phyloP scores from a whole-genome alignment of 2,797 vertebrate genomes.

The Lepilemur ruficaudatus region DNA sequence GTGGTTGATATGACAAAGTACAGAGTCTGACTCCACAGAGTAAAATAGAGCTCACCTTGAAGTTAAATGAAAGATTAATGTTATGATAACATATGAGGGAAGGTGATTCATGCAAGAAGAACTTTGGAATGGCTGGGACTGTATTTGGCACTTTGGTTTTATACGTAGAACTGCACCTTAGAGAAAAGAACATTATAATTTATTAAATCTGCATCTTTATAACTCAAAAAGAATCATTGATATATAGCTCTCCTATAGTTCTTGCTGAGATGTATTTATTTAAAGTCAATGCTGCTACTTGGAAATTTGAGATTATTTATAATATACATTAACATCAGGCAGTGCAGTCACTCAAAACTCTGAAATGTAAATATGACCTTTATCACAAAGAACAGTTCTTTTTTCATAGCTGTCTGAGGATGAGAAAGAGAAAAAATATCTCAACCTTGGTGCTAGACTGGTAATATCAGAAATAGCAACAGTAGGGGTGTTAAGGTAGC shows the following conservation, averaged over 20 bases:
- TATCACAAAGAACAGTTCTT: slow-evolving; percentile 2
- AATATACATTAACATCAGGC: neutral
- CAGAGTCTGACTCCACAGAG: neutral
- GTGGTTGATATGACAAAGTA: neutral
- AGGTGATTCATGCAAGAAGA: neutral
- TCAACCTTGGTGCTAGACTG: neutral
- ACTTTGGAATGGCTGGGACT: neutral
- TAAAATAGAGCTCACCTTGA: neutral
- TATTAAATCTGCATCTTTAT: neutral
- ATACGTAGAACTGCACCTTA: neutral
- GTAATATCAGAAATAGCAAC: neutral
- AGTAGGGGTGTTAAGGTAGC: neutral
- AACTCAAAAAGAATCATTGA: neutral
- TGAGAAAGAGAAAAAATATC: neutral
- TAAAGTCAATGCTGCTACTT: neutral
- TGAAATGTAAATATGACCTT: slow-evolving; percentile 45
- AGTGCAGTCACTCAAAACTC: neutral
- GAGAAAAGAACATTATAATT: neutral
- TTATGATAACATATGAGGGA: neutral
- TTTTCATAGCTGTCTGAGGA: neutral
- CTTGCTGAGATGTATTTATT: neutral
- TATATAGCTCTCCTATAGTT: neutral
- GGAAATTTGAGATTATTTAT: neutral
- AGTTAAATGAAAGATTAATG: neutral
- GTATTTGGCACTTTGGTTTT: neutral